Conservation (phyloP, 2,797 vertebrate species). For the Ctenopoma kingsleyae region DNA sequence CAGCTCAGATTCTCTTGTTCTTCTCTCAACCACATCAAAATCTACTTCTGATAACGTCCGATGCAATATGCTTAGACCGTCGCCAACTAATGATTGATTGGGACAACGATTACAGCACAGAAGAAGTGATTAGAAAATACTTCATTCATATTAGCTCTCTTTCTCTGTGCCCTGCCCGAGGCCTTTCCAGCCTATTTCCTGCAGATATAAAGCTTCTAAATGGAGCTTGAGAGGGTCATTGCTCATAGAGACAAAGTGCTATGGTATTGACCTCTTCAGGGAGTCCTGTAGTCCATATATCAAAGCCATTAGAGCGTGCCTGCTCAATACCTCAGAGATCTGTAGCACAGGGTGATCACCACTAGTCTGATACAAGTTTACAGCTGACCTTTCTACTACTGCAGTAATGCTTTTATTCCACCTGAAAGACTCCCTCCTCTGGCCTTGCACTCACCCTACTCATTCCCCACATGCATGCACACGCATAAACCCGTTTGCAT, state of each 20-base stretch:
- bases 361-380: constrained; percentile 85
- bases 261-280: constrained; percentile 85
- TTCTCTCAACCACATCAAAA: constrained; percentile 60
- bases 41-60: constrained; percentile 60
- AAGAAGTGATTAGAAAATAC: constrained; percentile 78
- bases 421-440: constrained; percentile 74
- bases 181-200: constrained; percentile 84
- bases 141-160: constrained; percentile 79
- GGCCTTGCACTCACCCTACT: constrained; percentile 66
- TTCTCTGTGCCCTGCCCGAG: constrained; percentile 64
- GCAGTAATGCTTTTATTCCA: constrained; percentile 85
- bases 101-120: constrained; percentile 60
- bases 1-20: constrained; percentile 45
- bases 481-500: constrained; percentile 1
- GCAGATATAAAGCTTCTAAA: constrained; percentile 85
- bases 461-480: constrained; percentile 23
- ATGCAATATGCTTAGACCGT: constrained; percentile 44
- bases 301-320: constrained; percentile 83
- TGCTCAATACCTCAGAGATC: constrained; percentile 88
- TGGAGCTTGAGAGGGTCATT: constrained; percentile 86
- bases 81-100: constrained; percentile 70
- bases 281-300: constrained; percentile 85
- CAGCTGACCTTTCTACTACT: constrained; percentile 87
- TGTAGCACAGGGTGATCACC: constrained; percentile 84
- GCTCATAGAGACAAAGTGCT: constrained; percentile 85